Conservation (phyloP, 2,113 vertebrate species). For the Machaerirhynchus nigripectus region DNA sequence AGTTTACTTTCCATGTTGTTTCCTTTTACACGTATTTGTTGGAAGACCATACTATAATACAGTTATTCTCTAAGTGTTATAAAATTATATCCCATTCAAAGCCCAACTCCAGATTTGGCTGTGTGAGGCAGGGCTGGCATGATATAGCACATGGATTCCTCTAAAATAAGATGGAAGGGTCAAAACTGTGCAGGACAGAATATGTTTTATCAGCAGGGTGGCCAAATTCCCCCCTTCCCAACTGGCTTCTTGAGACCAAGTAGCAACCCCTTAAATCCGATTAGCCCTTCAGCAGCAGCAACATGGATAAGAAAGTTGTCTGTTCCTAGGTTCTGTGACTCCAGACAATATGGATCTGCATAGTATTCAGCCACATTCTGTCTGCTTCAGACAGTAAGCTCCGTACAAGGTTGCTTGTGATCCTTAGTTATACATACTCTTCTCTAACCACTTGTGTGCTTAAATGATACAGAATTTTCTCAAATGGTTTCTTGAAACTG, state of each 20-base stretch:
- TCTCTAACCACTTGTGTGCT: not conserved
- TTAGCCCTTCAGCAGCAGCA: not conserved
- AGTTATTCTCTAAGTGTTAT: not conserved
- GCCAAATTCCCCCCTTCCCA: not conserved
- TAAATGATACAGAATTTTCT: not conserved
- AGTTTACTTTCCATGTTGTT: conserved; percentile 9
- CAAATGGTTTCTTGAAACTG: not conserved
- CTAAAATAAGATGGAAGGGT: not conserved
- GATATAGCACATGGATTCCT: not conserved
- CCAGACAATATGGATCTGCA: not conserved
- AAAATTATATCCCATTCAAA: not conserved
- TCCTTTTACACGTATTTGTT: conserved; percentile 35
- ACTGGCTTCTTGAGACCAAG: not conserved
- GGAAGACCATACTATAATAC: not conserved
- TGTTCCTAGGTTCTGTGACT: not conserved
- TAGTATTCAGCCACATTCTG: not conserved
- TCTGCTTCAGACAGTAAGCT: not conserved
- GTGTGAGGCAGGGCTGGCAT: not conserved
- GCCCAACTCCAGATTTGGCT: not conserved
- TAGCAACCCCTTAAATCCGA: not conserved
- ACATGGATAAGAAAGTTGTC: not conserved
- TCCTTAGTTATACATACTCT: not conserved
- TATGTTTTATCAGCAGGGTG: not conserved
- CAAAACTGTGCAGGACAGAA: not conserved
- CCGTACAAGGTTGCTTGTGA: not conserved